Evolutionary conservation across 2,888 invertebrate species (phyloP).

Genomic region (Cerceris ruficornis): DNA sequence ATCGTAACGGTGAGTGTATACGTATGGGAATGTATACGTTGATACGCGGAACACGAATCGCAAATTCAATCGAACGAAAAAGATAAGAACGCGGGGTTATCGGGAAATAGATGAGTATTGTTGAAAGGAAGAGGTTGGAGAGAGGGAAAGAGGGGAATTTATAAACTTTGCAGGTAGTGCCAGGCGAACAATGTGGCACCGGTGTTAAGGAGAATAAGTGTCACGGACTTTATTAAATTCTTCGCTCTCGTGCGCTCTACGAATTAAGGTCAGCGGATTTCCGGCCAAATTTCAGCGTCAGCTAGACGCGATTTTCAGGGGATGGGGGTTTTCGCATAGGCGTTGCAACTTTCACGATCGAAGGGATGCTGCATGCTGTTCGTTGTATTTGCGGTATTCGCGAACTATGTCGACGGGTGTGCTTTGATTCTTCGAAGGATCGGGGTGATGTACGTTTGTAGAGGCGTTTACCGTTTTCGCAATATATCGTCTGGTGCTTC

Average conservation of each 20-base stretch:
- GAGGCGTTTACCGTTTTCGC: no score
- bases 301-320: slow-evolving; percentile 26
- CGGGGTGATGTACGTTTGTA: no score
- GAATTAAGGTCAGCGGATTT: slow-evolving; percentile 57
- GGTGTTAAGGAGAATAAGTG: slow-evolving; percentile 13
- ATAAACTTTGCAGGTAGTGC: background rate
- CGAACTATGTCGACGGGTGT: slow-evolving; percentile 1
- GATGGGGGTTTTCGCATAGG: slow-evolving; percentile 18
- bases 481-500: background rate
- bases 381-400: slow-evolving; percentile 29
- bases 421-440: no score
- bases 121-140: background rate
- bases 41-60: no score
- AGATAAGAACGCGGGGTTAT: background rate
- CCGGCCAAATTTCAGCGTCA: slow-evolving; percentile 36
- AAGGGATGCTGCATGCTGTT: slow-evolving; percentile 26
- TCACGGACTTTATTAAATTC: slow-evolving; percentile 28
- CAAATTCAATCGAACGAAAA: background rate
- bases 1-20: no score
- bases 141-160: no score
- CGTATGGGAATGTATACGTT: no score
- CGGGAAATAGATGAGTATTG: background rate
- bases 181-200: background rate
- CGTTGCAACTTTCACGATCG: slow-evolving; percentile 19
- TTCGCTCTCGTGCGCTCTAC: slow-evolving; percentile 16